phyloP scores from a whole-genome alignment of 2,888 invertebrate genomes.

The Tachina lurida region DNA sequence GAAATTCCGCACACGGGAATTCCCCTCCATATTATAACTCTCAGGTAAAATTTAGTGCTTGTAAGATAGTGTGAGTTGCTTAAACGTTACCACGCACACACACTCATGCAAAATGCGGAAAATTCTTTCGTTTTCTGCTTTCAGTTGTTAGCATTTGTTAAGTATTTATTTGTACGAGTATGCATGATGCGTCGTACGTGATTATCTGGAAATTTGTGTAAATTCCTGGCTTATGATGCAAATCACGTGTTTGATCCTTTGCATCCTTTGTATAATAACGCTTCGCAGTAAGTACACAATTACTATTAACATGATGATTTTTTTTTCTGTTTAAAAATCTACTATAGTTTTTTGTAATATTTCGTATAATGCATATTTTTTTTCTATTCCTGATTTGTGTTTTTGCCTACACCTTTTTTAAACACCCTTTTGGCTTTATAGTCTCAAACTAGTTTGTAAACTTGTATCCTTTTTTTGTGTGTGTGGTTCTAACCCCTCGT shows the following conservation, averaged over 20 bases:
- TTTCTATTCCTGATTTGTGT: slow-evolving; percentile 19
- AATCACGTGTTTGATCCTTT: slow-evolving; percentile 67
- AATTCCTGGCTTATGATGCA: slow-evolving; percentile 62
- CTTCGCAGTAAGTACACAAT: neutral
- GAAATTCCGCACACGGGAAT: too few species aligned
- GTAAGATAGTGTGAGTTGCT: too few species aligned
- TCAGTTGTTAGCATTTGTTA: neutral
- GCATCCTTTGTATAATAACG: slow-evolving; percentile 8
- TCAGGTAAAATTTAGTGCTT: too few species aligned
- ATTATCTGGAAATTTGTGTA: slow-evolving; percentile 46
- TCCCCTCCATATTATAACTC: too few species aligned
- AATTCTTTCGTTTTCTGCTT: neutral
- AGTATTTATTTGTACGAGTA: neutral
- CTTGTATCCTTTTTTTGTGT: slow-evolving; percentile 44
- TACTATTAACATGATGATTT: neutral
- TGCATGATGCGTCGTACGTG: slow-evolving; percentile 38
- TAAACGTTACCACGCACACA: too few species aligned
- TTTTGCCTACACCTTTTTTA: slow-evolving; percentile 31
- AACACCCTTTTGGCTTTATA: slow-evolving; percentile 45
- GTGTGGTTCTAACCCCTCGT: slow-evolving; percentile 10
- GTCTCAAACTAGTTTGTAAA: slow-evolving; percentile 5
- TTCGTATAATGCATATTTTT: slow-evolving; percentile 46
- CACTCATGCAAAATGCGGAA: neutral
- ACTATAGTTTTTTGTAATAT: slow-evolving; percentile 61
- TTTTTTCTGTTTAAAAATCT: slow-evolving; percentile 33